Base-by-base conservation (phyloP, 2,113 vertebrate species). In the Axis porcinus region DNA sequence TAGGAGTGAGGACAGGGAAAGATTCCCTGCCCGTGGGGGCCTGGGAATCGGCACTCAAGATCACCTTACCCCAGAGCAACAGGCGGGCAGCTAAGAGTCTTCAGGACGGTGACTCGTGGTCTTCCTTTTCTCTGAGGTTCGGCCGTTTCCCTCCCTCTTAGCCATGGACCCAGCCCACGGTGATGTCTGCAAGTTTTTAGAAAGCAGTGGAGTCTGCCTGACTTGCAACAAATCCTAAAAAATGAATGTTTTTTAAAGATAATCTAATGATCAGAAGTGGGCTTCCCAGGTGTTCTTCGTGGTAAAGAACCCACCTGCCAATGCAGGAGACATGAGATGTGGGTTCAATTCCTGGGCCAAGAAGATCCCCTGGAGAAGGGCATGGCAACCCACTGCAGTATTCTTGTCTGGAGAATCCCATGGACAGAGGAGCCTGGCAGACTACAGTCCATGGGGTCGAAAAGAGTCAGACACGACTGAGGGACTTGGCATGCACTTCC, bases 401-500 rank as follows among this genome's bases (percentile, higher is more conserved):
- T 40, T 36, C 67, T 70, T 40, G 19, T 13, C 67, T 40, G 67
- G 10, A 70, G 67, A 40, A 70, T 23, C n/a, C 67, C 67, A 5
- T 40, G 67, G 5, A 23, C n/a, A 40, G n/a, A 40, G 67, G n/a
- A 40, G 19, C 19, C 67, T 1, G 4, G 19, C 5, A 21, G 67
- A 5, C n/a, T 12, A 12, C 5, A 23, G 67, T 40, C 67, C 67
- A 40, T 23, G 19, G 67, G 9, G 16, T 40, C 4, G 0, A 10
- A 40, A 12, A 70, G 19, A 70, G 67, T 12, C 36, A 17, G n/a
- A 70, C 67, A 70, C 2, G 1, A 70, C 67, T 70, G n/a, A 23
- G n/a, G 0, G 1, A 5, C 67, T 40, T 70, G n/a, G 19, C 10
- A 40, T 0, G 10, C 19, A 40, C 33, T 67, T 7, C 64, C 1